Evolutionary conservation across 2,888 invertebrate species (phyloP), one percentile per base, ranked within the genome.

Genomic region (Laothoe populi): DNA sequence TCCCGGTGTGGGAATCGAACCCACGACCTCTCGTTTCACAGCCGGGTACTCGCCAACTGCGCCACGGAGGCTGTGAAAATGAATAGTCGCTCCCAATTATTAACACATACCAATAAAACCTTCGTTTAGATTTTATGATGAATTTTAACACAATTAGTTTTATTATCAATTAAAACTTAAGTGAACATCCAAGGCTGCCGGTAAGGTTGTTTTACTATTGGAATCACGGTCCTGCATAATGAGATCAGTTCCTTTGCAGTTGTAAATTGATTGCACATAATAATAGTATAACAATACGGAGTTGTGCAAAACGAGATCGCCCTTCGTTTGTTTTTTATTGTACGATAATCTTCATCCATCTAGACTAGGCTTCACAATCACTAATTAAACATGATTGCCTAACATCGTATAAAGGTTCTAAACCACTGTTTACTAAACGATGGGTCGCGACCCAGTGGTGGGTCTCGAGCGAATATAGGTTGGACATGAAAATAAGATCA

Each of bases 111-210:
- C n/a, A 21, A 42, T 45, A 61, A 31, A 49, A 31, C 42, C 16
- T 13, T 19, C 7, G 40, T 11, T 40, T n/a, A 61, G 42, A 40
- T 61, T 63, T 67, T 62, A 67, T 64, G 45, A 67, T 64, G 64
- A 66, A 64, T 70, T 58, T 64, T 59, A 67, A 67, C 48, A 66
- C 61, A 66, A 68, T 70, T 70, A 66, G 58, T 71, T 68, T 73
- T 70, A 68, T 62, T 64, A 69, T 57, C 65, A 71, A 67, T 72
- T 70, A 68, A 65, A 68, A 62, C 57, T 57, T 23, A 63, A 67
- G 62, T 67, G 31, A 60, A 61, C 48, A 62, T 26, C 67, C 70
- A 73, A 71, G 71, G 67, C 48, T 38, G 38, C 24, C 11, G 26
- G 1, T 62, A 46, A 62, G 46, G 46, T 62, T 38, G 57, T 48